Evolutionary conservation across 2,113 vertebrate species (phyloP).

Genomic region (Erythrocercus mccallii): DNA sequence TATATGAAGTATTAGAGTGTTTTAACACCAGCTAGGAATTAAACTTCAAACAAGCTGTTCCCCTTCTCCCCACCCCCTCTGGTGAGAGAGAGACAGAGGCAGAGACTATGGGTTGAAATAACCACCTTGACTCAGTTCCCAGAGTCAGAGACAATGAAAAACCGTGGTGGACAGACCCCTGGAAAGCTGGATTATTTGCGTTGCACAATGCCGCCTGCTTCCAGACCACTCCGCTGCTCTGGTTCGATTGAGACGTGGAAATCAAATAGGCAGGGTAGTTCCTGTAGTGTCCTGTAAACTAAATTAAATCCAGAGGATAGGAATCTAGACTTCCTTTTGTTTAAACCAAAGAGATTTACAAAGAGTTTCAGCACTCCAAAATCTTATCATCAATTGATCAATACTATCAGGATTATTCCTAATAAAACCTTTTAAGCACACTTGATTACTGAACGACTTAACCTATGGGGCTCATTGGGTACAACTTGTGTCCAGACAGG

Average conservation of each 20-base stretch:
- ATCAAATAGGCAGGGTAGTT: not conserved
- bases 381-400: not conserved
- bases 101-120: not conserved
- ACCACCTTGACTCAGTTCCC: not conserved
- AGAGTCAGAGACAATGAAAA: not conserved
- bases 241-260: not conserved
- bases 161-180: not conserved
- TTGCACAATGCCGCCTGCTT: rapidly evolving
- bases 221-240: rapidly evolving
- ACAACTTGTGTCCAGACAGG: not conserved
- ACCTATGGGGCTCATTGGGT: not conserved
- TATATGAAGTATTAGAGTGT: not conserved
- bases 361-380: not conserved
- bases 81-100: not conserved
- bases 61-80: too few species aligned
- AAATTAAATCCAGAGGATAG: not conserved
- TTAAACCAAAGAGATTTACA: not conserved
- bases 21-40: not conserved
- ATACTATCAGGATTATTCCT: not conserved
- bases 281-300: not conserved
- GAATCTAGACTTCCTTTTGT: not conserved
- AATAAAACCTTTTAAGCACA: not conserved
- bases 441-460: not conserved
- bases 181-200: not conserved
- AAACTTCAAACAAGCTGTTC: not conserved